Percentiles rank a stretch among this genome's conserved stretches.
Conservation (phyloP, 2,888 invertebrate species). For the Megamerina dolium region DNA sequence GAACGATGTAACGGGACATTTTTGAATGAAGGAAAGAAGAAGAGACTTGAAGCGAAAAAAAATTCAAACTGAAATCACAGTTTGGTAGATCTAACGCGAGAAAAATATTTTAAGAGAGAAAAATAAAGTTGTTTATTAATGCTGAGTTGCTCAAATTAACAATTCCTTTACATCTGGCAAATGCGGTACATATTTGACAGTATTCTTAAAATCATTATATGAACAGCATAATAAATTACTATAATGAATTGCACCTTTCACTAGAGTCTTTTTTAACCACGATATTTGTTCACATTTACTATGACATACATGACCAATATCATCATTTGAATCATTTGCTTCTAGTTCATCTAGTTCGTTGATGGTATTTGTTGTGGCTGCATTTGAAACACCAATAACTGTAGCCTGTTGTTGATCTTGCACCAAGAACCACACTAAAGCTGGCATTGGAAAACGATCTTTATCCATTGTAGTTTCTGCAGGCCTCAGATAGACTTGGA, state of each 20-base stretch:
- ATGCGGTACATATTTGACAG: slow-evolving; percentile 11
- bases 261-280: slow-evolving; percentile 22
- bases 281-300: slow-evolving; percentile 29
- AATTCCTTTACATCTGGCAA: neutral
- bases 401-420: slow-evolving; percentile 23
- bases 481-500: slow-evolving; percentile 25
- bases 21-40: no score
- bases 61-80: no score
- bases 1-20: no score
- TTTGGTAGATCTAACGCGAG: no score
- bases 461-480: slow-evolving; percentile 15
- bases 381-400: slow-evolving; percentile 30
- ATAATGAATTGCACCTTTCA: neutral
- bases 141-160: no score
- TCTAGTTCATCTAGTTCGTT: slow-evolving; percentile 12
- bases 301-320: no score
- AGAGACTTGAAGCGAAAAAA: no score
- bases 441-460: slow-evolving; percentile 31
- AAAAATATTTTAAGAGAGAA: neutral
- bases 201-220: slow-evolving; percentile 7
- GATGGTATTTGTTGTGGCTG: slow-evolving; percentile 15
- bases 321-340: slow-evolving; percentile 16
- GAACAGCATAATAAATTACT: slow-evolving; percentile 13
- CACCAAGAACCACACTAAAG: slow-evolving; percentile 32
- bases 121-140: neutral